phyloP scores from a whole-genome alignment of 2,888 invertebrate species.

The Chouioia cunea region DNA sequence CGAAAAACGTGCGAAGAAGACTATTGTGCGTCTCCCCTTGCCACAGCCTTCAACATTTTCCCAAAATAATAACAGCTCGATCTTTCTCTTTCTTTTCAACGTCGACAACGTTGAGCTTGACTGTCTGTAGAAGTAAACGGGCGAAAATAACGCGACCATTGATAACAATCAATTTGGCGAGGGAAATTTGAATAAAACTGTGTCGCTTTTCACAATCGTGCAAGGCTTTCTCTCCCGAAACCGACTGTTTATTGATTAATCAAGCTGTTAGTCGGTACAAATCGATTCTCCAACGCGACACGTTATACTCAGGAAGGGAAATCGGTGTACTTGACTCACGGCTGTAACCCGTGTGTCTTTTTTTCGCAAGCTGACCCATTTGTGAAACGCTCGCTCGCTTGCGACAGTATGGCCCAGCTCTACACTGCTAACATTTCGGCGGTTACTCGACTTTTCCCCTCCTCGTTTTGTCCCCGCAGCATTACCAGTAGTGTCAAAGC shows the following conservation, averaged over 20 bases:
- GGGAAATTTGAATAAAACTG: too few species aligned
- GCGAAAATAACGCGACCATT: too few species aligned
- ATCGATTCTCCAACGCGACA: background rate
- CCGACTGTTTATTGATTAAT: slow-evolving; percentile 20
- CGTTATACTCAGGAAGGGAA: too few species aligned
- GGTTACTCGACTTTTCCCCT: too few species aligned
- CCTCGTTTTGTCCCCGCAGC: too few species aligned
- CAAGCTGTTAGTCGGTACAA: slow-evolving; percentile 11
- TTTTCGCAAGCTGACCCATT: slow-evolving; percentile 65
- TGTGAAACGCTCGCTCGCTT: slow-evolving; percentile 62
- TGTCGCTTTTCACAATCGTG: too few species aligned
- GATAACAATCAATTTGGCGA: too few species aligned
- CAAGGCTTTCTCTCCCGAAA: too few species aligned
- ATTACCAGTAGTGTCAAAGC: too few species aligned
- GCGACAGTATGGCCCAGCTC: slow-evolving; percentile 33
- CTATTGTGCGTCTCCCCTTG: slow-evolving; percentile 6
- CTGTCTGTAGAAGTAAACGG: too few species aligned
- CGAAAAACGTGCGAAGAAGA: background rate
- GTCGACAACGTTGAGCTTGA: slow-evolving; percentile 30
- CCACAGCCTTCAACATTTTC: too few species aligned
- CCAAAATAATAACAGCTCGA: too few species aligned
- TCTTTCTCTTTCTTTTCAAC: slow-evolving; percentile 15
- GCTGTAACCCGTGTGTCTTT: slow-evolving; percentile 3
- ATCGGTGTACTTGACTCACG: background rate
- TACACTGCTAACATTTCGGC: background rate